Evolutionary conservation across 2,113 vertebrate species (phyloP), one percentile per base, ranked within the genome.

Genomic region (Amia ocellicauda): DNA sequence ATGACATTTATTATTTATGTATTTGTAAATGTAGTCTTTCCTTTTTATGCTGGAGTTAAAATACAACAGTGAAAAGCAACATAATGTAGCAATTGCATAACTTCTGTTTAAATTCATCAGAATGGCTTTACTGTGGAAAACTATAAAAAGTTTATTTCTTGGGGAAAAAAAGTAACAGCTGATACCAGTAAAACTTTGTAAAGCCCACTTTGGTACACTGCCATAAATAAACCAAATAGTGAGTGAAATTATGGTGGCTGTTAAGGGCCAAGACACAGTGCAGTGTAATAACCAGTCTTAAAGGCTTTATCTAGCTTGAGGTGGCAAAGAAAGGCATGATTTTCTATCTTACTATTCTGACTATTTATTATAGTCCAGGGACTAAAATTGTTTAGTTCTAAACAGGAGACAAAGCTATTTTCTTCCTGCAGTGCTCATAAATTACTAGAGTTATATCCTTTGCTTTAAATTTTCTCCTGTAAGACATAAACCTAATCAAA

Each of bases 401-500:
- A 72, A 68, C 62, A 61, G 29, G 69, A 74, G 74, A 81, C 56
- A 74, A 83, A 84, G 67, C 63, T 80, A 69, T 88, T 85, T 78
- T 85, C 72, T 75, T 74, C 71, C 76, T 77, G 70, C 55, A 52
- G 22, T 28, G 3, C 69, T 85, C 74, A 58, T 80, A 78, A 74
- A 85, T 86, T 85, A 22, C 24, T 67, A 74, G 77, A 81, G 77
- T 82, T 83, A 75, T 86, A 66, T 76, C 60, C 70, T 82, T 82
- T 72, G 69, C 84, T 72, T 82, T 83, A 83, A 83, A 85, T 83
- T 91, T 88, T 85, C 86, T 82, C 78, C 84, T 68, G 55, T 86
- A 83, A 85, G 84, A 91, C 22, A 70, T 83, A 92, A 89, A 91
- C 85, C 85, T 86, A 86, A 90, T 91, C 89, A 93, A 89, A 90